Evolutionary conservation across 2,113 vertebrate species (phyloP).

Genomic region (Callopanchax toddi): DNA sequence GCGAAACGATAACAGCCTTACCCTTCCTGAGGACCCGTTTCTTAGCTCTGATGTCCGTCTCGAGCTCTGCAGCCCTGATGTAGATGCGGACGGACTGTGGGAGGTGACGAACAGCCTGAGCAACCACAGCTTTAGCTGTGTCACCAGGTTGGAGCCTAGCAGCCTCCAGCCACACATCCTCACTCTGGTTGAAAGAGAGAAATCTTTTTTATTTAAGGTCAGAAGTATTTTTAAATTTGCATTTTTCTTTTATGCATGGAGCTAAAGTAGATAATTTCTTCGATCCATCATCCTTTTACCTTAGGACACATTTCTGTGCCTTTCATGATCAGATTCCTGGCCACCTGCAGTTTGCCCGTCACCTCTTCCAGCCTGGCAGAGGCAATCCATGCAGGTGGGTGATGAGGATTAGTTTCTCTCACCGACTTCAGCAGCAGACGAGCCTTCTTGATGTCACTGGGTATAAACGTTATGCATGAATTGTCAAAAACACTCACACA

Average conservation of each 20-base stretch:
- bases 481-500: conserved; percentile 8
- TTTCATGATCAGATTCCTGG: conserved; percentile 98
- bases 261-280: no score
- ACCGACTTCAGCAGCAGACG: conserved; percentile 96
- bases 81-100: conserved; percentile 96
- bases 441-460: conserved; percentile 97
- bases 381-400: conserved; percentile 97
- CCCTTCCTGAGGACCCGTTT: conserved; percentile 97
- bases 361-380: conserved; percentile 97
- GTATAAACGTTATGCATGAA: conserved; percentile 13
- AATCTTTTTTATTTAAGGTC: no score
- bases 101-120: conserved; percentile 95
- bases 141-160: conserved; percentile 96
- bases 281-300: conserved; percentile 75
- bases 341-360: conserved; percentile 96
- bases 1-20: conserved; percentile 43
- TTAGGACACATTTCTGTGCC: conserved; percentile 99
- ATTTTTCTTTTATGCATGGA: no score
- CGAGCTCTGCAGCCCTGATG: conserved; percentile 95
- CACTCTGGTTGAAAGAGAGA: conserved; percentile 82
- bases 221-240: no score
- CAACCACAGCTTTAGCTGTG: conserved; percentile 96
- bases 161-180: conserved; percentile 98
- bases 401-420: conserved; percentile 97
- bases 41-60: conserved; percentile 95